Evolutionary conservation across 2,113 vertebrate species (phyloP), one percentile per base, ranked within the genome.

Genomic region (Nansenia antarctica): DNA sequence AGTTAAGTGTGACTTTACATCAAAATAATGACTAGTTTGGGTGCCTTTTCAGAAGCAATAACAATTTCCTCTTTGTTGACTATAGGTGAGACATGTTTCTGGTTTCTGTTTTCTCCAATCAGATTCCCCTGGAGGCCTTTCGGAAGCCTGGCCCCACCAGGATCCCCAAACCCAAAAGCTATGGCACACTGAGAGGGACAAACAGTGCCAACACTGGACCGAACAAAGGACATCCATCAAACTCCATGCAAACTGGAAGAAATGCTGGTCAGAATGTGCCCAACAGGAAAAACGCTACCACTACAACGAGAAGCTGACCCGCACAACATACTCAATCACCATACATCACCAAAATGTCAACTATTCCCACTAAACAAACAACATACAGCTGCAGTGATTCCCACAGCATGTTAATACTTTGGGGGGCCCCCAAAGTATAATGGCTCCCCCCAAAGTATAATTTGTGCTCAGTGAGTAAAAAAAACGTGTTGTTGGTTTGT

Each of bases 91-190:
- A 6, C 57, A 24, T 53, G 12, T 22, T 32, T 70, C 47, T 54
- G 11, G 12, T 22, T 32, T 70, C 47, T 54, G 11, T 22, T 37
- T 71, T 24, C 49, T 59, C 15, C 18, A 15, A 52, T 57, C 54
- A 73, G 69, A 62, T 66, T 59, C 72, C 75, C 39, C 54, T 42
- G 45, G 58, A 47, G 24, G 59, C 12, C 0, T n/a, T 29, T 30
- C 64, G 59, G 62, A 76, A 68, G 26, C 65, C 26, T 31, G 58
- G 35, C 12, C 59, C 54, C 62, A 59, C 72, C 70, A 66, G 45
- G 64, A 71, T 65, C 30, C 69, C 75, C 37, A 78, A 39, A 47
- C 72, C 66, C 7, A 73, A 63, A 73, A 47, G 55, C 64, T 39
- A 42, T 18, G 9, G 9, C 29, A 47, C 27, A 1, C 32, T 66